phyloP scores from a whole-genome alignment of 2,888 invertebrate species.

The Cataglyphis albicans region DNA sequence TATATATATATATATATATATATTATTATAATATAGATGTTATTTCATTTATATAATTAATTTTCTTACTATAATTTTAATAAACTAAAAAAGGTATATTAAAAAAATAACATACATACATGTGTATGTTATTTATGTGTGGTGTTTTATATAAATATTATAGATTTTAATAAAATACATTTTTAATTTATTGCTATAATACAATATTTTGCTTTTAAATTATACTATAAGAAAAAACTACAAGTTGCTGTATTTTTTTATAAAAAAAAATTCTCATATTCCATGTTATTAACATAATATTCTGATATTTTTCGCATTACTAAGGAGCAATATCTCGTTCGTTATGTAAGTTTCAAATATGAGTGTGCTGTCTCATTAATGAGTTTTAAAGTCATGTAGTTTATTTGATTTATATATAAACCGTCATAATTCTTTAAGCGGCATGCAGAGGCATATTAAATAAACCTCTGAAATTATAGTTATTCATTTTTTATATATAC shows the following conservation, averaged over 20 bases:
- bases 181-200: background rate
- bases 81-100: too few species aligned
- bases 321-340: background rate
- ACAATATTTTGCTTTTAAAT: background rate
- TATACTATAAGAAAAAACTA: background rate
- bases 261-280: background rate
- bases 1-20: too few species aligned
- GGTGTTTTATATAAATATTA: background rate
- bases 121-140: background rate
- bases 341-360: slow-evolving; percentile 10
- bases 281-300: background rate
- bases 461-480: background rate
- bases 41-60: too few species aligned
- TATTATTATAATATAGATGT: too few species aligned
- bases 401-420: slow-evolving; percentile 11
- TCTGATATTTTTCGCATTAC: slow-evolving; percentile 30
- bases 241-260: background rate
- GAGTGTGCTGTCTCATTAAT: slow-evolving; percentile 23
- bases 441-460: too few species aligned
- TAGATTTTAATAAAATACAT: background rate
- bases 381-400: slow-evolving; percentile 29
- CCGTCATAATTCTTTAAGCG: background rate
- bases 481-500: background rate
- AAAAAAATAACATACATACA: background rate
- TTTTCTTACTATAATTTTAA: too few species aligned